Base-by-base conservation (phyloP, 1,140 invertebrate genomes). In the Augochlora pura region DNA sequence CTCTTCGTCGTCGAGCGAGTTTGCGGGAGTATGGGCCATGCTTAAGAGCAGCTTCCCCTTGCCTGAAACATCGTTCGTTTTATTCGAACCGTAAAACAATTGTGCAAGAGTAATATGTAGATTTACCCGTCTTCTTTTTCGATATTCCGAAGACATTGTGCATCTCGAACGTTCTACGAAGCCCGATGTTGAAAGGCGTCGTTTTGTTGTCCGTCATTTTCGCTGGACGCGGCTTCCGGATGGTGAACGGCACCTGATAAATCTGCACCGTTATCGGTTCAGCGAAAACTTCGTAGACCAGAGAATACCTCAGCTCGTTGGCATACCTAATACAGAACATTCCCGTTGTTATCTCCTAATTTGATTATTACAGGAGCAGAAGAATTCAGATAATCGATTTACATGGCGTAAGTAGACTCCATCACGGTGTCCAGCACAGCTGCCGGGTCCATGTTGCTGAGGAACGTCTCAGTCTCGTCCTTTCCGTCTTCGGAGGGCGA, bases 351-450 rank as follows among this genome's bases (percentile, higher is more conserved):
- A 2, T 38, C 27, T 0, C 21, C 1, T 3, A 39, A 46, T 38
- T 46, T 14, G 10, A 12, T 46, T 2, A 46, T 46, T 12, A 46
- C 0, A 46, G 1, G 12, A 14, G 12, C 42, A 14, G 3, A 10
- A 46, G 0, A 12, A 46, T 46, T 46, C 42, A 12, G 42, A 54
- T 9, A 42, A 60, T 8, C 1, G 59, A 79, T 77, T 69, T 80
- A 91, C 90, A 90, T 85, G 9, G 81, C 60, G 72, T 89, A 91
- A 38, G 87, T 86, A 8, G 88, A 81, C 18, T 87, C 82, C 1
- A 90, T 80, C 54, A 91, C 82, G 32, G 72, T 27, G 39, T 90
- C n/a, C 1, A 91, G 77, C 39, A 82, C 68, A 8, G 68, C 21
- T 16, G 32, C 9, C 14, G 78, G 46, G 46, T 83, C 63, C 3